Base-by-base conservation (phyloP, 2,113 vertebrate species). In the Tursiops truncatus region DNA sequence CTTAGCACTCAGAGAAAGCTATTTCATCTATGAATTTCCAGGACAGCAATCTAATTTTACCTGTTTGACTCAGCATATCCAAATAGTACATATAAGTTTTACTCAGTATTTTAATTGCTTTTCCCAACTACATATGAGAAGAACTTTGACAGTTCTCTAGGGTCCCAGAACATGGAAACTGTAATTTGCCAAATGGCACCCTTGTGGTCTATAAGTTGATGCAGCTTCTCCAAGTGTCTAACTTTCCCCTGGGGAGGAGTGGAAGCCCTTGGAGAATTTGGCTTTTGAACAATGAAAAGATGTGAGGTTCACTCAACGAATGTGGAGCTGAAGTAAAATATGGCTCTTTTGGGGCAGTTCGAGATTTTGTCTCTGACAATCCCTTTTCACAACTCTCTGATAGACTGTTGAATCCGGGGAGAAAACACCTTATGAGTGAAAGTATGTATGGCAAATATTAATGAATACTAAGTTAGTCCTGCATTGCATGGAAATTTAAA, bases 391-490 rank as follows among this genome's bases (percentile, higher is more conserved):
- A 85, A 62, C n/a, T 89, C 15, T 94, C 89, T 71, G 44, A 79
- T 50, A 95, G 41, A 94, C 80, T 85, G 11, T 31, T 92, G 92
- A 90, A 71, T 97, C 83, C 71, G 82, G 95, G 86, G 96, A 94
- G 96, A 96, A 96, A 97, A 89, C 90, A 84, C 26, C 20, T 31
- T 95, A n/a, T 38, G 8, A 58, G 70, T 68, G 95, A 93, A 87
- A 87, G 94, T 97, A 86, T 86, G 76, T 50, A 77, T 96, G 91
- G 82, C 60, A 98, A 97, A 97, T 97, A 90, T 96, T 97, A 92
- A 85, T 97, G 97, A 98, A 98, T 98, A 96, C 97, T 87, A 98
- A 98, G 95, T 70, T 96, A 97, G 90, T 70, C 77, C 70, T 73
- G 63, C 97, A 80, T 50, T 93, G 31, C 90, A 83, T 77, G 85